A percentile compares a stretch with the other conserved stretches of the same genome.
Evolutionary conservation across 2,888 invertebrate genomes (phyloP).

Genomic region (Oxyscelio sp.): DNA sequence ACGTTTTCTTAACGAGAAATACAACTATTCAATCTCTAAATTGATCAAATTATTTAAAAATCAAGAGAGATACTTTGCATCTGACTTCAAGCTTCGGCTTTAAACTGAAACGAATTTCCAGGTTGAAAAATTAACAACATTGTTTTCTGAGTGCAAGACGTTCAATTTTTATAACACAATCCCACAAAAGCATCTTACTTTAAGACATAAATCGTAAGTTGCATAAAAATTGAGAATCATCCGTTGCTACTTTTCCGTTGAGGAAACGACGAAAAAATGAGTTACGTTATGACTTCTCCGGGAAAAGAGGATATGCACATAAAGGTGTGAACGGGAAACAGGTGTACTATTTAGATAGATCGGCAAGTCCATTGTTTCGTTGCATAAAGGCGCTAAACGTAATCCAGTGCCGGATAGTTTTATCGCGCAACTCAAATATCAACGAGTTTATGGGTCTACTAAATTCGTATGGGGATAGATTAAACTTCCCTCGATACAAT

Average conservation of each 20-base stretch:
- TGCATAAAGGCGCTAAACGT: constrained; percentile 62
- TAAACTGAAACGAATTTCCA: too few species aligned
- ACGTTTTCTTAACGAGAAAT: too few species aligned
- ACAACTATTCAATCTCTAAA: too few species aligned
- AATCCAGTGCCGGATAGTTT: constrained; percentile 65
- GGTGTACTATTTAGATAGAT: constrained; percentile 69
- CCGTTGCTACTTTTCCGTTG: constrained; percentile 19
- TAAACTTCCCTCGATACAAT: constrained; percentile 46
- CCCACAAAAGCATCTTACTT: too few species aligned
- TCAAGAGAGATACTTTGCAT: too few species aligned
- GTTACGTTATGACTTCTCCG: constrained; percentile 39
- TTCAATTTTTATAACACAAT: too few species aligned
- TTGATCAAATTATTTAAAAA: too few species aligned
- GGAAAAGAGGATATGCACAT: constrained; percentile 51
- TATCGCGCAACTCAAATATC: constrained; percentile 67
- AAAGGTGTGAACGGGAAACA: constrained; percentile 73
- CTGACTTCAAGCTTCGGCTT: too few species aligned
- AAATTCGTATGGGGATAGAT: constrained; percentile 68
- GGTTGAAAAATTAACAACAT: too few species aligned
- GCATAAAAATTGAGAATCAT: constrained; percentile 20
- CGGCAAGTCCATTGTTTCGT: constrained; percentile 72
- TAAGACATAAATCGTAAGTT: constrained; percentile 8
- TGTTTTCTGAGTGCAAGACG: too few species aligned
- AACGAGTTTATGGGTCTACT: constrained; percentile 67
- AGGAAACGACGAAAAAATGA: constrained; percentile 39